Conservation (phyloP, 2,888 invertebrate species). For the Serripes groenlandicus region DNA sequence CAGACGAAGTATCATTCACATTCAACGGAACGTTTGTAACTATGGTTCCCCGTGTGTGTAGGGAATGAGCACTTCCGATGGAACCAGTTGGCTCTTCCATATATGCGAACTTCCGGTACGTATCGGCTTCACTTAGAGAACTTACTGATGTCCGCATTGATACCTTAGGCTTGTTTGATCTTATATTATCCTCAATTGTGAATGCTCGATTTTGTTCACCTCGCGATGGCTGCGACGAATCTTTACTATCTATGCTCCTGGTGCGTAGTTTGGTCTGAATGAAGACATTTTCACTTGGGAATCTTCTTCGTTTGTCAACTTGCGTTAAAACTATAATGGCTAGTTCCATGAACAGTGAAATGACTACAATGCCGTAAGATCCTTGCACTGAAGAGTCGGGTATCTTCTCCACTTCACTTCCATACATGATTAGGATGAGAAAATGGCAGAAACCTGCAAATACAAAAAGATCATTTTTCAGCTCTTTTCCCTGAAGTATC, state of each 20-base stretch:
- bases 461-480: too few species aligned
- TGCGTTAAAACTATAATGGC: conserved; percentile 50
- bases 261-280: conserved; percentile 9
- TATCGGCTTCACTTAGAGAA: conserved; percentile 54
- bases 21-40: conserved; percentile 32
- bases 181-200: conserved; percentile 17
- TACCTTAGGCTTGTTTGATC: not conserved
- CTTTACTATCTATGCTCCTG: not conserved
- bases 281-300: conserved; percentile 40
- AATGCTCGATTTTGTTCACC: conserved; percentile 11
- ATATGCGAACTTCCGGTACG: conserved; percentile 51
- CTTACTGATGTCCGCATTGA: conserved; percentile 42
- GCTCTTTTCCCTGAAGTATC: too few species aligned
- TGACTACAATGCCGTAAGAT: conserved; percentile 53
- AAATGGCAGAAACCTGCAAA: conserved; percentile 55
- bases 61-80: conserved; percentile 33
- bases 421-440: conserved; percentile 62
- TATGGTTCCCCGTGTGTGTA: conserved; percentile 31
- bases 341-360: conserved; percentile 56
- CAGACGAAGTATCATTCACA: conserved; percentile 13
- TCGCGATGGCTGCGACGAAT: not conserved
- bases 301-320: conserved; percentile 48
- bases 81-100: conserved; percentile 30
- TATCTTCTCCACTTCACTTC: conserved; percentile 57
- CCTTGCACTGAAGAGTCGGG: conserved; percentile 53